phyloP scores from a whole-genome alignment of 2,888 invertebrate species.

The Dimorphilus gyrociliatus region DNA sequence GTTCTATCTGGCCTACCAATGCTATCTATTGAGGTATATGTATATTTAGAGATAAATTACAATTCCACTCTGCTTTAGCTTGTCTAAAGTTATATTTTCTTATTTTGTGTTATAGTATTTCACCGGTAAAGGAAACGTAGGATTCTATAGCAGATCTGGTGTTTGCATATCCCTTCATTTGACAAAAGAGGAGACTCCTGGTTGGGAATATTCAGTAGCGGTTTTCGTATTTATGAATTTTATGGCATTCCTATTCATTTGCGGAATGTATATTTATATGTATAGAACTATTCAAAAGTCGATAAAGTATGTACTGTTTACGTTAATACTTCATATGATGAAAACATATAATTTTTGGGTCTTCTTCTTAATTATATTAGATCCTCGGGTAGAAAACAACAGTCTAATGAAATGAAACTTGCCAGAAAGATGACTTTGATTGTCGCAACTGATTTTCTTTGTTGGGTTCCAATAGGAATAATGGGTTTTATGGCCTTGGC shows the following conservation, averaged over 20 bases:
- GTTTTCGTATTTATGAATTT: conserved; percentile 29
- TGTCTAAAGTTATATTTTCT: conserved; percentile 8
- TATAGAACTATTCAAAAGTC: conserved; percentile 17
- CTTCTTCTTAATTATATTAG: conserved; percentile 11
- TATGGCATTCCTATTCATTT: conserved; percentile 23
- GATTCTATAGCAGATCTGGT: conserved; percentile 26
- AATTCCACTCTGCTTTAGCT: neutral
- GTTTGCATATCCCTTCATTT: conserved; percentile 32
- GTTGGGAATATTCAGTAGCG: conserved; percentile 30
- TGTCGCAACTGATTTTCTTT: conserved; percentile 5
- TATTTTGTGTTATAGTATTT: no score
- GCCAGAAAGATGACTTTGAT: conserved; percentile 18
- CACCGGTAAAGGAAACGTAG: no score
- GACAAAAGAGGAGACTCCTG: conserved; percentile 23
- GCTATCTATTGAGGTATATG: conserved; percentile 14
- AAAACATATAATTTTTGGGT: no score
- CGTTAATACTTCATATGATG: no score
- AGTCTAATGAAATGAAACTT: conserved; percentile 16
- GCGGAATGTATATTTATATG: conserved; percentile 24
- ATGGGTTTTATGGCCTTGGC: conserved; percentile 5
- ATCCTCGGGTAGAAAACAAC: conserved; percentile 10
- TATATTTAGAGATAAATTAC: no score
- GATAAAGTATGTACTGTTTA: no score
- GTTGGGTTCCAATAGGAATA: conserved; percentile 5
- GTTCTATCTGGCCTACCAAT: conserved; percentile 22